A percentile compares a stretch with the other conserved stretches of the same genome.
Conservation (phyloP, 2,113 vertebrate species). For the Egretta garzetta region DNA sequence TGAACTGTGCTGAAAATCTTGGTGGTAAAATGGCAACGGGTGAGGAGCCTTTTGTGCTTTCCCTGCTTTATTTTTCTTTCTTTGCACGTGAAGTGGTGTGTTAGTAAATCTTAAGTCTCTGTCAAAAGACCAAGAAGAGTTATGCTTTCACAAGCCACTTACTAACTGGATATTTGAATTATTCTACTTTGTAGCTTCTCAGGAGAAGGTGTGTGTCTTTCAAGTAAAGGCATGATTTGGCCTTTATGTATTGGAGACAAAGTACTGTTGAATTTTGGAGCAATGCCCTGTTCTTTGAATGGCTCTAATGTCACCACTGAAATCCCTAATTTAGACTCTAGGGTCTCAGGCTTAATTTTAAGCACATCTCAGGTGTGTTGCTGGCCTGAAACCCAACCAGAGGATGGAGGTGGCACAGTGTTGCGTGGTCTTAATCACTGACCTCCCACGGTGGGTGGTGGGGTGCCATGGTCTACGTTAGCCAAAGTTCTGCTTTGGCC, state of each 20-base stretch:
- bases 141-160: background rate
- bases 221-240: background rate
- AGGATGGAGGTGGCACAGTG: background rate
- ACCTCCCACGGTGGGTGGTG: too few species aligned
- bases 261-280: accelerated
- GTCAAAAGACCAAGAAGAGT: background rate
- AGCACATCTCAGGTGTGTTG: background rate
- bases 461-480: background rate
- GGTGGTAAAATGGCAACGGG: background rate
- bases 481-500: background rate
- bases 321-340: background rate
- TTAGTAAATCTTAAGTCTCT: background rate
- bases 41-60: background rate
- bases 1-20: background rate
- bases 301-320: background rate
- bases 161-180: background rate
- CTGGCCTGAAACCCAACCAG: background rate
- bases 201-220: background rate
- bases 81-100: background rate
- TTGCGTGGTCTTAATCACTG: background rate
- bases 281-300: background rate
- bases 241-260: background rate
- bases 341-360: background rate
- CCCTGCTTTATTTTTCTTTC: background rate
- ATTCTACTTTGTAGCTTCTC: background rate